Percentiles rank a stretch among this genome's conserved stretches.
Conservation (phyloP, 2,888 invertebrate genomes). For the Drosophila setosimentum region DNA sequence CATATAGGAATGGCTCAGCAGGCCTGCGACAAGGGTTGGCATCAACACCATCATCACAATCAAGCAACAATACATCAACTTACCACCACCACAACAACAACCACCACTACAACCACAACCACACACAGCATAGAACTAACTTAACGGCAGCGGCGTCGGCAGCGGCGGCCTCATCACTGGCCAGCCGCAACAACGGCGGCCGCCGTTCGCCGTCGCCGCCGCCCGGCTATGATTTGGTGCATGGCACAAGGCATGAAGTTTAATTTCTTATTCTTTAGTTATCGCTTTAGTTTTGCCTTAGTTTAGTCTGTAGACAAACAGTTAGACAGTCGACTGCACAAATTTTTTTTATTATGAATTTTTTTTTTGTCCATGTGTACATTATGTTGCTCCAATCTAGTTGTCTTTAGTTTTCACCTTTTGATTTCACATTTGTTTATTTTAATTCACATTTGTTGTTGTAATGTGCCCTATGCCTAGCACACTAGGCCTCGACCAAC, state of each 20-base stretch:
- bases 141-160: conserved; percentile 70
- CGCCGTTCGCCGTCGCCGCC: conserved; percentile 85
- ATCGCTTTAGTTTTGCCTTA: conserved; percentile 36
- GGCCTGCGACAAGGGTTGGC: conserved; percentile 85
- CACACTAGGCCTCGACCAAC: conserved; percentile 46
- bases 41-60: conserved; percentile 75
- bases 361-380: conserved; percentile 31
- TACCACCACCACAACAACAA: conserved; percentile 70
- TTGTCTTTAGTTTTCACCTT: conserved; percentile 18
- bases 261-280: conserved; percentile 68
- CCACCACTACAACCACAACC: conserved; percentile 72
- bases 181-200: conserved; percentile 65
- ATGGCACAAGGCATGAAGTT: conserved; percentile 86
- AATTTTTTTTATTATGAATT: neutral
- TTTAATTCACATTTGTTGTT: conserved; percentile 11
- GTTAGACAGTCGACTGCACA: conserved; percentile 21
- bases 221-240: conserved; percentile 86
- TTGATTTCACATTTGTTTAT: conserved; percentile 16
- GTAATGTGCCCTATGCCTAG: conserved; percentile 55
- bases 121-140: conserved; percentile 83
- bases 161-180: conserved; percentile 59
- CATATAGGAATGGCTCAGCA: conserved; percentile 83
- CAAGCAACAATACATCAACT: conserved; percentile 73
- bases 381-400: conserved; percentile 20
- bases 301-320: conserved; percentile 17